Percentiles rank a stretch among this genome's conserved stretches.
Evolutionary conservation across 2,888 invertebrate species (phyloP).

Genomic region (Cynaeus angustus): DNA sequence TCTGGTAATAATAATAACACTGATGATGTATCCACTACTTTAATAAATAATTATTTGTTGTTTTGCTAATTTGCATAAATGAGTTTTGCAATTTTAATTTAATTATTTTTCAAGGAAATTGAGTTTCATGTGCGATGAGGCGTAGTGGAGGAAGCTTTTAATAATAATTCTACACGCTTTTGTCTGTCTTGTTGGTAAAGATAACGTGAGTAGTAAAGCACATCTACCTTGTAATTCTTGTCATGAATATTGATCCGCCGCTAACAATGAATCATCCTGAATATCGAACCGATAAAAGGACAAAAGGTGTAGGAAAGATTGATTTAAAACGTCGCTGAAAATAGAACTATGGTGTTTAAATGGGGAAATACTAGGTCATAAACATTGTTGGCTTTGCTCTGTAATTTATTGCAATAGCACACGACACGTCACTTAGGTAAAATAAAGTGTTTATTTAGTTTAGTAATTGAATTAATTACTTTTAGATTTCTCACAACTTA

Average conservation of each 20-base stretch:
- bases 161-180: conserved; percentile 18
- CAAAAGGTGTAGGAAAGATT: background rate
- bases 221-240: conserved; percentile 36
- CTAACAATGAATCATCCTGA: conserved; percentile 21
- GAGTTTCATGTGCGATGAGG: conserved; percentile 11
- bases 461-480: too few relatives aligned
- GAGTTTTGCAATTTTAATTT: conserved; percentile 25
- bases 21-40: conserved; percentile 27
- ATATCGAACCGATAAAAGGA: conserved; percentile 23
- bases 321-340: background rate
- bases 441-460: too few relatives aligned
- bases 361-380: background rate
- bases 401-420: too few relatives aligned
- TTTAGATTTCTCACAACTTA: too few relatives aligned
- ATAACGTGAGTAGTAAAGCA: conserved; percentile 27
- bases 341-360: background rate
- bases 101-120: conserved; percentile 19
- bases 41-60: conserved; percentile 34
- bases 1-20: conserved; percentile 35
- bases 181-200: conserved; percentile 16
- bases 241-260: conserved; percentile 30
- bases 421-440: too few relatives aligned
- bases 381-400: background rate
- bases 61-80: conserved; percentile 30
- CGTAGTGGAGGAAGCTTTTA: conserved; percentile 23